A percentile compares a stretch with the other conserved stretches of the same genome.
Evolutionary conservation across 2,113 vertebrate species (phyloP).

Genomic region (Monopterus albus): DNA sequence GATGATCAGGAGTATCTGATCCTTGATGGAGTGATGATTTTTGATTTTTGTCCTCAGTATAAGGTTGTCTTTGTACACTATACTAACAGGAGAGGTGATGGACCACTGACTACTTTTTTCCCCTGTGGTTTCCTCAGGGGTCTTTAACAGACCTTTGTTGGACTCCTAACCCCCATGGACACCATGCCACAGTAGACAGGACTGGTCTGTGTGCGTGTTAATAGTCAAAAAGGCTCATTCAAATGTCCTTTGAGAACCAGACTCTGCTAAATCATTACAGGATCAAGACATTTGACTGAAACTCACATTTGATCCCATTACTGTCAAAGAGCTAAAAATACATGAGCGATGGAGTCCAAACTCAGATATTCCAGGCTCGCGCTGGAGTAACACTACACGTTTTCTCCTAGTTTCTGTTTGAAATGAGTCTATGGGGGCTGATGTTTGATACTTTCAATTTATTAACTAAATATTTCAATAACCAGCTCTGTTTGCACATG

Average conservation of each 20-base stretch:
- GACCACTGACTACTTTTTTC: background rate
- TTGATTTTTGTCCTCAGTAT: background rate
- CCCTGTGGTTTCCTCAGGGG: background rate
- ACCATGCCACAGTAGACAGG: background rate
- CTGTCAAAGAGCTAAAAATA: constrained; percentile 37
- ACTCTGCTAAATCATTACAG: constrained; percentile 8
- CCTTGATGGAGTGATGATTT: background rate
- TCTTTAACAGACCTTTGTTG: constrained; percentile 2
- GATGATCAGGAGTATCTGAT: background rate
- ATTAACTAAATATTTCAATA: background rate
- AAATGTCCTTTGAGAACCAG: background rate
- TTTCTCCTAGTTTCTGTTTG: background rate
- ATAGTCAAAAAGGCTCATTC: background rate
- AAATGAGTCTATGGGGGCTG: background rate
- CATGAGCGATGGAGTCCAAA: background rate
- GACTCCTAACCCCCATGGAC: background rate
- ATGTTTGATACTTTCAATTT: background rate
- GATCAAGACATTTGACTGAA: constrained; percentile 21
- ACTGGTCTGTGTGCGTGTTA: background rate
- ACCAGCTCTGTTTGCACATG: background rate
- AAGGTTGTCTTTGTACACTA: background rate
- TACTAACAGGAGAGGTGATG: background rate
- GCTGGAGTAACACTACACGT: background rate
- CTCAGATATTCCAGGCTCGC: background rate
- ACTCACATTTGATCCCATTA: constrained; percentile 36